A percentile compares a stretch with the other conserved stretches of the same genome.
These are phyloP conservation scores for Salticus scenicus DNA, from an alignment of 2,888 invertebrate genomes.

Conservation along the genomic window DNA sequence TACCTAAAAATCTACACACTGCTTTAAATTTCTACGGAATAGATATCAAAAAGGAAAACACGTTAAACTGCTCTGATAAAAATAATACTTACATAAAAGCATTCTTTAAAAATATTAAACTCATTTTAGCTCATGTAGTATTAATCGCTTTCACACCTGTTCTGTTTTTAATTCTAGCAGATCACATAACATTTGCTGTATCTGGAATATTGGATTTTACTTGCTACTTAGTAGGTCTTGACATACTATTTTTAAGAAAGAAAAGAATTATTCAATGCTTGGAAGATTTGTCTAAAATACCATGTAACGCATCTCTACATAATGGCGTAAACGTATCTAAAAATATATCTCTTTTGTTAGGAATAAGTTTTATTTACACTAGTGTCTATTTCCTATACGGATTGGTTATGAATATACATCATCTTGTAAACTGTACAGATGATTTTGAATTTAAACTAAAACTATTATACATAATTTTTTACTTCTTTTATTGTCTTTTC, in stretches of 20 bases:
- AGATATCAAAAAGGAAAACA: neutral
- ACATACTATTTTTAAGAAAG: neutral
- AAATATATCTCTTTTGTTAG: neutral
- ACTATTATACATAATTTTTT: neutral
- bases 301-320: neutral
- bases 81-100: neutral
- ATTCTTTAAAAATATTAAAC: neutral
- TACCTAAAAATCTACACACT: no score
- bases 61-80: neutral
- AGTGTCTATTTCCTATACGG: neutral
- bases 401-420: neutral
- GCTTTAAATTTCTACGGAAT: neutral
- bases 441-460: no score
- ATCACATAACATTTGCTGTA: neutral
- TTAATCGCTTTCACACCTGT: neutral
- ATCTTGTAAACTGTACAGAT: no score
- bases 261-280: neutral
- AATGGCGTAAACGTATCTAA: neutral
- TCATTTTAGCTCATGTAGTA: neutral
- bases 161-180: neutral
- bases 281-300: neutral
- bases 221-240: neutral
- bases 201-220: neutral
- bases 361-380: neutral
- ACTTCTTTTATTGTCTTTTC: no score